phyloP scores from a whole-genome alignment of 2,888 invertebrate genomes.

The Cabera pusaria region DNA sequence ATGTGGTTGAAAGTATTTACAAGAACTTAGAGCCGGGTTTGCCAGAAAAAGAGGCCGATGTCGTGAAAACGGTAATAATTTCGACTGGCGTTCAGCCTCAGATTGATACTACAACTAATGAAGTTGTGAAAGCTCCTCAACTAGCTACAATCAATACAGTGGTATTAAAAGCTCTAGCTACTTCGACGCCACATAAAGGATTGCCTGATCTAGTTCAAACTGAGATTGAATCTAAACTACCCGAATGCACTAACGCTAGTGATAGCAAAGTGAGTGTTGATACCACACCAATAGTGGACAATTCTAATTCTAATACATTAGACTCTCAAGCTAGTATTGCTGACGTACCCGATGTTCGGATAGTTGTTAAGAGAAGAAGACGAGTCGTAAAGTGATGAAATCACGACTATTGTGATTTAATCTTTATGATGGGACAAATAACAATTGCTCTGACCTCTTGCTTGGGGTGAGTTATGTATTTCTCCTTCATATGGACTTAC shows the following conservation, averaged over 20 bases:
- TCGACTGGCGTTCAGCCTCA: slow-evolving; percentile 55
- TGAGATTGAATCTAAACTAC: slow-evolving; percentile 17
- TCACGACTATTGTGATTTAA: too few relatives aligned
- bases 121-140: too few relatives aligned
- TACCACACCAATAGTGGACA: slow-evolving; percentile 25
- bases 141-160: slow-evolving; percentile 4
- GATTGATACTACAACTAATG: too few relatives aligned
- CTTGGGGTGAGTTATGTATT: too few relatives aligned
- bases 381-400: slow-evolving; percentile 50
- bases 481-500: too few relatives aligned
- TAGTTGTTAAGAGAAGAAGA: slow-evolving; percentile 63
- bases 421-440: too few relatives aligned
- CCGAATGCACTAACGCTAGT: slow-evolving; percentile 34
- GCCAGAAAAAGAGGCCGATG: slow-evolving; percentile 34
- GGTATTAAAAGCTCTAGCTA: slow-evolving; percentile 54
- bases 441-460: too few relatives aligned
- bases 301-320: slow-evolving; percentile 32
- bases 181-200: slow-evolving; percentile 63
- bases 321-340: slow-evolving; percentile 34
- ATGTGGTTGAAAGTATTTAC: slow-evolving; percentile 31
- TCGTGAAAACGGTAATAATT: slow-evolving; percentile 59
- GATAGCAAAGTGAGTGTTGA: slow-evolving; percentile 26
- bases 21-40: slow-evolving; percentile 27
- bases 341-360: slow-evolving; percentile 67
- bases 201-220: slow-evolving; percentile 13